These are phyloP conservation scores for Drosophila albomicans DNA, from an alignment of 1,140 invertebrate species.

Conservation along the genomic window DNA sequence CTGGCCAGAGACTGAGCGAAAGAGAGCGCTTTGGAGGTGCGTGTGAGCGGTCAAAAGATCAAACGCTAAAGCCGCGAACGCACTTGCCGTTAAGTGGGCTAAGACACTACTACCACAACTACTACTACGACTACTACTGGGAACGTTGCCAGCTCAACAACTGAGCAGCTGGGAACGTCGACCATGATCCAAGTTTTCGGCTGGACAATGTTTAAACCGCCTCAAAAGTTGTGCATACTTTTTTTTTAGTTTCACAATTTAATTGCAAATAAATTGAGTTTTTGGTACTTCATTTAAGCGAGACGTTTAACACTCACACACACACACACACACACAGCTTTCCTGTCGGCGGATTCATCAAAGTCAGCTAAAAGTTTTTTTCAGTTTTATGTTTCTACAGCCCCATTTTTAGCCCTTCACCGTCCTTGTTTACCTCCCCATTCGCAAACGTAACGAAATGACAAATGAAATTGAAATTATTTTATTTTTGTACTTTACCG, in stretches of 20 bases:
- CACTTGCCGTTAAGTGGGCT: conserved; percentile 60
- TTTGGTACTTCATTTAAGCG: conserved; percentile 84
- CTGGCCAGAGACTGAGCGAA: background rate
- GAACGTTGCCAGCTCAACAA: conserved; percentile 16
- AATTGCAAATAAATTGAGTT: conserved; percentile 85
- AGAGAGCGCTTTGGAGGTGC: conserved; percentile 7
- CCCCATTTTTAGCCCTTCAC: background rate
- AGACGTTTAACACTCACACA: conserved; percentile 65
- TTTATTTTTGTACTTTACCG: conserved; percentile 25
- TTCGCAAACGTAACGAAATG: conserved; percentile 64
- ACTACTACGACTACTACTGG: conserved; percentile 2
- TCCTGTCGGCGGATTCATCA: conserved; percentile 67
- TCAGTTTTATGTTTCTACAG: conserved; percentile 52
- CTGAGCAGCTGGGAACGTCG: conserved; percentile 16
- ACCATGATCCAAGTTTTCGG: conserved; percentile 32
- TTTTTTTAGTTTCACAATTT: conserved; percentile 69
- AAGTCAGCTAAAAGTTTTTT: conserved; percentile 61
- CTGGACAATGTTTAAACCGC: conserved; percentile 63
- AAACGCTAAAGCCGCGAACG: conserved; percentile 68
- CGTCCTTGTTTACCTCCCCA: conserved; percentile 3
- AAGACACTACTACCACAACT: conserved; percentile 9
- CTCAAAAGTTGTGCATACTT: conserved; percentile 16
- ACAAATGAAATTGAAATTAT: conserved; percentile 80
- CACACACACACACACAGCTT: conserved; percentile 8
- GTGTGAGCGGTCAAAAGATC: conserved; percentile 64